These are phyloP conservation scores for Cyclina sinensis DNA, from an alignment of 1,140 invertebrate species.

Conservation along the genomic window DNA sequence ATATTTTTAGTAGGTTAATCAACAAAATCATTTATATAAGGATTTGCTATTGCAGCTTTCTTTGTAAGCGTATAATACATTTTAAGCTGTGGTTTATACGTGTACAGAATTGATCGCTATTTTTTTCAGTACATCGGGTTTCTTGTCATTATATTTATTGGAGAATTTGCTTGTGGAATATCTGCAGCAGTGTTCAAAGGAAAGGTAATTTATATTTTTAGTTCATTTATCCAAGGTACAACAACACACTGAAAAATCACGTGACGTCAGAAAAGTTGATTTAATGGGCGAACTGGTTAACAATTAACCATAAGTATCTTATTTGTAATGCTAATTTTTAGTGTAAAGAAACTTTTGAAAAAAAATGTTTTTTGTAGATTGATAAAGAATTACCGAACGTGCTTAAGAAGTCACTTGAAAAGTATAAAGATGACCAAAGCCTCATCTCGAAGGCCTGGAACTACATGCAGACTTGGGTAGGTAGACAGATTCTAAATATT, in stretches of 20 bases:
- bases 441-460: conserved; percentile 71
- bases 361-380: conserved; percentile 51
- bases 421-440: conserved; percentile 63
- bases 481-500: too few species aligned
- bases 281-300: neutral
- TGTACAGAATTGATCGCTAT: too few species aligned
- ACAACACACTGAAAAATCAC: neutral
- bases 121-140: conserved; percentile 90
- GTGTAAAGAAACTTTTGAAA: neutral
- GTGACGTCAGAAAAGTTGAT: neutral
- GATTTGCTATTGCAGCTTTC: too few species aligned
- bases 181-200: conserved; percentile 91
- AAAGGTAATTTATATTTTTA: conserved; percentile 87
- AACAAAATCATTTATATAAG: too few species aligned
- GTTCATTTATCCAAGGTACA: neutral
- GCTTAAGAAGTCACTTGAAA: conserved; percentile 54
- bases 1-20: too few species aligned
- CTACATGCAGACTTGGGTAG: conserved; percentile 15
- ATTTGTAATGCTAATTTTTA: neutral
- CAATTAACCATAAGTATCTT: neutral
- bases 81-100: too few species aligned
- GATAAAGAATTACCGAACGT: conserved; percentile 54
- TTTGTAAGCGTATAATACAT: too few species aligned
- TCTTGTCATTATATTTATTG: conserved; percentile 90
- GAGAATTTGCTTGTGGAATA: conserved; percentile 91